Conservation (phyloP, 2,888 invertebrate species). For the Lithophane socia region DNA sequence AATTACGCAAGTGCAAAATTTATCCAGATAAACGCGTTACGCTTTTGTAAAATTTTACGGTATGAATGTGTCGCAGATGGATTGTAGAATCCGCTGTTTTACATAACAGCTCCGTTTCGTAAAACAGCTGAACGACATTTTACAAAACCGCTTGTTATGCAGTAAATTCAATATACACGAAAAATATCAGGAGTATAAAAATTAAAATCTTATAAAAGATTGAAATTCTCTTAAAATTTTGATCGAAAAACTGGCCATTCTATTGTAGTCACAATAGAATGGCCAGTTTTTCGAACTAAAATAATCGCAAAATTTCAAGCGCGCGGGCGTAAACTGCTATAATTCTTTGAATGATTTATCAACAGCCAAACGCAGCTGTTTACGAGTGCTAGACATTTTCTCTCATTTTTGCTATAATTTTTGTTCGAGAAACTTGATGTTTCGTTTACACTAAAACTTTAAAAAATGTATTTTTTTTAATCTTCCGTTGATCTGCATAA, state of each 20-base stretch:
- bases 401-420: neutral
- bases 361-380: neutral
- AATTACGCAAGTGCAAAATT: neutral
- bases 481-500: too few relatives aligned
- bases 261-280: neutral
- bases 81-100: too few relatives aligned
- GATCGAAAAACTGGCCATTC: constrained; percentile 40
- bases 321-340: neutral
- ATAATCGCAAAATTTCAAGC: neutral
- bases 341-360: neutral
- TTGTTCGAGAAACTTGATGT: neutral
- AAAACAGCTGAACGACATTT: too few relatives aligned
- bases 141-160: too few relatives aligned
- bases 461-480: neutral
- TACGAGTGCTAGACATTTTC: neutral
- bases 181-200: neutral
- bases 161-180: neutral
- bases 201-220: neutral
- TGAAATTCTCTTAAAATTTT: neutral
- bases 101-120: too few relatives aligned
- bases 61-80: neutral
- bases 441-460: neutral
- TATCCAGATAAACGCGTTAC: neutral
- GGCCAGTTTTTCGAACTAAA: neutral
- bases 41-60: neutral